These are phyloP conservation scores for Beroe forskalii DNA, from an alignment of 37 sponge, comb jelly and placozoan genomes.

Conservation along the genomic window DNA sequence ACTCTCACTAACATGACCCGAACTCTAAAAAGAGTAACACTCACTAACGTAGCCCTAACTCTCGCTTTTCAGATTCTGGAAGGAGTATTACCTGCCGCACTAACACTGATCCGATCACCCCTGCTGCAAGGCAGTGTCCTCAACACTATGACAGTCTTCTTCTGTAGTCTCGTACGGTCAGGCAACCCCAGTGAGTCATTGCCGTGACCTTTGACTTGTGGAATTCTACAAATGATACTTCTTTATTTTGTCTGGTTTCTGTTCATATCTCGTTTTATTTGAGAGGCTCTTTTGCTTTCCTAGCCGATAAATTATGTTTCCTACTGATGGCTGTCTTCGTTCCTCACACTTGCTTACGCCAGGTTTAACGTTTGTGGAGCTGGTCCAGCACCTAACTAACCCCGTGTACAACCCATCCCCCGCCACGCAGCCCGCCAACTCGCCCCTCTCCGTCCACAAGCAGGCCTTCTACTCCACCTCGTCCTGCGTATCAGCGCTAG, in stretches of 20 bases:
- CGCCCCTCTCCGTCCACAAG: slow-evolving; percentile 56
- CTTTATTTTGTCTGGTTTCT: too few relatives aligned
- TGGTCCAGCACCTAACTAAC: slow-evolving; percentile 60
- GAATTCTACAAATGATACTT: not conserved
- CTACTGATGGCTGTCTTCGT: too few relatives aligned
- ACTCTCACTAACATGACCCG: not conserved
- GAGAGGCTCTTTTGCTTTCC: not conserved
- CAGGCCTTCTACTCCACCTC: slow-evolving; percentile 60
- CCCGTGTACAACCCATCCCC: slow-evolving; percentile 57
- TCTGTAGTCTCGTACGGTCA: slow-evolving; percentile 60
- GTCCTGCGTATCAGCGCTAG: slow-evolving; percentile 24
- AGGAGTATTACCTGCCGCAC: slow-evolving; percentile 60
- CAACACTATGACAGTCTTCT: slow-evolving; percentile 27
- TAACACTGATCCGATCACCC: slow-evolving; percentile 65
- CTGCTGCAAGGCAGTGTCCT: slow-evolving; percentile 67
- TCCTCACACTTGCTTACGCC: too few relatives aligned
- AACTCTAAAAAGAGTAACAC: too few relatives aligned
- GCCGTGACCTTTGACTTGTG: not conserved
- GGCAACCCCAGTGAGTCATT: slow-evolving; percentile 60
- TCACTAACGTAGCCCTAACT: too few relatives aligned
- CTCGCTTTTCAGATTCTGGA: slow-evolving; percentile 29
- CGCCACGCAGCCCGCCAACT: slow-evolving; percentile 64
- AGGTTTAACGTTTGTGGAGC: slow-evolving; percentile 59
- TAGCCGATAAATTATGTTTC: not conserved
- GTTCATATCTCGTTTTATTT: not conserved